Evolutionary conservation across 1,140 invertebrate genomes (phyloP), one percentile per base, ranked within the genome.

Genomic region (Calephelis virginiensis): DNA sequence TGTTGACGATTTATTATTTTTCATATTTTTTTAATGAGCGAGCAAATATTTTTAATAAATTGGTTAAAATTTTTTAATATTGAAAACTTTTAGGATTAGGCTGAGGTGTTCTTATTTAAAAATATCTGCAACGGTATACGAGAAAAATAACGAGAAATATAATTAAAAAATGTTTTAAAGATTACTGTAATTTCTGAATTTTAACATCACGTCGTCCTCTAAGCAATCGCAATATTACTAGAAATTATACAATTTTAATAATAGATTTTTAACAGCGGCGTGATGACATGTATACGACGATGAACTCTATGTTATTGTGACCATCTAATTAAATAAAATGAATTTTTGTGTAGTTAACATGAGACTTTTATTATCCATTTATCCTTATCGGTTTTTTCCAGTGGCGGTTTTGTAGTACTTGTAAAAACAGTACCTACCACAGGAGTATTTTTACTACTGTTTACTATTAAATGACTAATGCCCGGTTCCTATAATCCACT

Each of bases 51-150:
- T 69, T 70, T 75, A 68, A 73, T 74, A 77, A 70, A 12, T 59
- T 59, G 71, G 74, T 76, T 79, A 78, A 45, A n/a, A 72, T 76
- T n/a, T 82, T 73, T 83, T 73, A 69, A 78, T 77, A 74, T 70
- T 59, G 53, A 74, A 78, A 75, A 73, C 76, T 81, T 71, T 75
- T 86, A 89, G 84, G 38, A 62, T 77, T 86, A 89, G 82, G 83
- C 86, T 82, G 77, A 87, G 83, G 84, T 90, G 86, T 89, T 90
- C 85, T 83, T 78, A 78, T 84, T 87, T 85, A 85, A n/a, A 79
- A 77, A 90, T 90, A 90, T 90, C 87, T 90, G 81, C 89, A 82
- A 85, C 87, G 84, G 87, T 90, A 90, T 90, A 90, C 87, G 87
- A 90, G 64, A 78, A 79, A 78, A 77, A 77, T 73, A 67, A 80